A percentile compares a stretch with the other conserved stretches of the same genome.
phyloP scores from a whole-genome alignment of 2,888 invertebrate genomes.

The Gortyna flavago region DNA sequence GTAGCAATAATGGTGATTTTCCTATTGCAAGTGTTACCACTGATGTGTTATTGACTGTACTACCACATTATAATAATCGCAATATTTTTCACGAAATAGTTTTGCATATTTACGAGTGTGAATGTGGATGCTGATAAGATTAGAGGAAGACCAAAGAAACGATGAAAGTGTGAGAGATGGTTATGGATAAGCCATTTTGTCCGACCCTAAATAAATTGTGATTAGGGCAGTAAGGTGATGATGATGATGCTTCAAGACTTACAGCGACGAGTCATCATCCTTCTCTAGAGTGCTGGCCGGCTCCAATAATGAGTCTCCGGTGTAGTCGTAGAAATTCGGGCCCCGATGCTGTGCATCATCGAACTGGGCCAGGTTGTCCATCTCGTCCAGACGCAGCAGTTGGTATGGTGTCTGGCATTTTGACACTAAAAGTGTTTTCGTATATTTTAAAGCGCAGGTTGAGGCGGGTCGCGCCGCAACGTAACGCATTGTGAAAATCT shows the following conservation, averaged over 20 bases:
- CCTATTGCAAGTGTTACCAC: too few relatives aligned
- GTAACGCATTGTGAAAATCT: background rate
- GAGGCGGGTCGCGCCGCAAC: background rate
- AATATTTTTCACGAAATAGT: background rate
- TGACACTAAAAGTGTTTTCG: constrained; percentile 26
- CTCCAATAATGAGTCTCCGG: constrained; percentile 46
- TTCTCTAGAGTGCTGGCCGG: constrained; percentile 63
- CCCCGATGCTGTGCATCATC: constrained; percentile 79
- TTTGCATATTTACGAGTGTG: background rate
- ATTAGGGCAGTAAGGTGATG: background rate
- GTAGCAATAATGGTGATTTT: background rate
- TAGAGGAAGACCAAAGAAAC: background rate
- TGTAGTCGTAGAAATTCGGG: constrained; percentile 72
- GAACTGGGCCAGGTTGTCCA: constrained; percentile 71
- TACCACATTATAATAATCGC: background rate
- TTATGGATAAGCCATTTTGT: background rate
- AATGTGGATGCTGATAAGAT: background rate
- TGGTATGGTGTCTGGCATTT: constrained; percentile 40
- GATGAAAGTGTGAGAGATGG: background rate
- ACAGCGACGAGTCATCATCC: constrained; percentile 37
- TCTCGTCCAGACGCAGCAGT: constrained; percentile 60
- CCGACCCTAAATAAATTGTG: too few relatives aligned
- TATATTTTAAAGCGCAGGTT: background rate
- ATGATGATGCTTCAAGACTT: constrained; percentile 16
- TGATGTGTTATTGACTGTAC: background rate